Base-by-base conservation (phyloP, 2,797 vertebrate genomes). In the Sebastolobus altivelis region DNA sequence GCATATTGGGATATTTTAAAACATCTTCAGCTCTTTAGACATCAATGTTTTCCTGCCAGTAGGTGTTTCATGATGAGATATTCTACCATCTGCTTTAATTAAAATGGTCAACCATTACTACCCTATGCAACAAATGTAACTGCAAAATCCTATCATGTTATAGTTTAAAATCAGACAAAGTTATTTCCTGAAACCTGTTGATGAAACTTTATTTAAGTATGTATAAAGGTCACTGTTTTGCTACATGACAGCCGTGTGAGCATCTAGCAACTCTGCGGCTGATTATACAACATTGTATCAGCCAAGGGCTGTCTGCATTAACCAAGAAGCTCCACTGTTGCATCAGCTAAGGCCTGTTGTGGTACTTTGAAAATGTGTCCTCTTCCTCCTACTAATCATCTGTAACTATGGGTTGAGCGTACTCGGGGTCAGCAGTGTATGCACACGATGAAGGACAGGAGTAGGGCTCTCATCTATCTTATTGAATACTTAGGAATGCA, bases 331-430 rank as follows among this genome's bases (percentile, higher is more conserved):
- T 79, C 8, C 33, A 40, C 11, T 86, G 46, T 84, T 89, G 75
- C 86, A 86, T 87, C 83, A 83, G 74, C 79, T 79, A 25, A 49
- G 60, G 43, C n/a, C 37, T 65, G 54, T 29, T 72, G 62, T 56
- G 69, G 61, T 63, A 79, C 59, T 61, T 68, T 73, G 29, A 60
- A 72, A 75, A 46, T 63, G 35, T 58, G 49, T 73, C 62, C 25
- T 18, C 27, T 72, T 73, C 74, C 29, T 75, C 37, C 54, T 61
- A 18, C 75, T 68, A 37, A 70, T 84, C 62, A 40, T 20, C 52
- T 59, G 7, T 72, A 62, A 67, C 71, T 61, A 29, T 38, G 25
- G 25, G 18, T 76, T 70, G 54, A 79, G 72, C 1, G 2, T 49
- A 49, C 20, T 60, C 3, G 2, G 29, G 54, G 43, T 65, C 70